Evolutionary conservation across 2,113 vertebrate species (phyloP).

Genomic region (Hyla sarda): DNA sequence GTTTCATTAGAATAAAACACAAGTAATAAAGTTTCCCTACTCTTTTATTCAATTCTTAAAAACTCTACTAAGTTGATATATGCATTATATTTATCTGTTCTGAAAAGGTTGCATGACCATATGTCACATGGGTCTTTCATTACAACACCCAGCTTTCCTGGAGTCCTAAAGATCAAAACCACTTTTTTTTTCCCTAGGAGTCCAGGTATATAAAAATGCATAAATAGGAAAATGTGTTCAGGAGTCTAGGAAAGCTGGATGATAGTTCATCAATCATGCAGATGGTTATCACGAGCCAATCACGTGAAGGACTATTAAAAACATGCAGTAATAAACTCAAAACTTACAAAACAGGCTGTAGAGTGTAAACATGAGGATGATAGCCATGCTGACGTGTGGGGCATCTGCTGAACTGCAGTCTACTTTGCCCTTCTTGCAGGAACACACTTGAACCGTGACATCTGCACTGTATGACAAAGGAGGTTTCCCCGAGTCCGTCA

Average conservation of each 20-base stretch:
- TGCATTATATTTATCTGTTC: too few species aligned
- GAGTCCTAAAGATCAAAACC: not conserved
- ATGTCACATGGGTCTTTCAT: not conserved
- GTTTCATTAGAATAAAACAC: not conserved
- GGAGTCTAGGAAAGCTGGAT: not conserved
- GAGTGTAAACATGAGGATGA: slow-evolving; percentile 76
- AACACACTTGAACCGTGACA: slow-evolving; percentile 94
- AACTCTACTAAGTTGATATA: too few species aligned
- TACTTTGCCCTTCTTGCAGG: slow-evolving; percentile 95
- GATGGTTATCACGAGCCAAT: not conserved
- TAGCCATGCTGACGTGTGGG: slow-evolving; percentile 72
- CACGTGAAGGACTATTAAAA: not conserved
- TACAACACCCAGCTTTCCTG: not conserved
- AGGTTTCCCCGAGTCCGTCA: slow-evolving; percentile 92
- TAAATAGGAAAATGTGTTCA: not conserved
- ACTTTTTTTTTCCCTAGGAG: too few species aligned
- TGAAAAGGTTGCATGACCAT: not conserved
- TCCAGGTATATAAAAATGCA: too few species aligned
- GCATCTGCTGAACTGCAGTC: slow-evolving; percentile 85
- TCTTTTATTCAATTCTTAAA: too few species aligned
- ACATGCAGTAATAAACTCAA: not conserved
- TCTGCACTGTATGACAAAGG: slow-evolving; percentile 92
- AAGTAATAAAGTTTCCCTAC: too few species aligned
- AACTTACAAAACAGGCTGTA: slow-evolving; percentile 82
- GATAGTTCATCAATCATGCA: not conserved